phyloP scores from a whole-genome alignment of 37 sponge, comb jelly and placozoan genomes.

The Oopsacas minuta region DNA sequence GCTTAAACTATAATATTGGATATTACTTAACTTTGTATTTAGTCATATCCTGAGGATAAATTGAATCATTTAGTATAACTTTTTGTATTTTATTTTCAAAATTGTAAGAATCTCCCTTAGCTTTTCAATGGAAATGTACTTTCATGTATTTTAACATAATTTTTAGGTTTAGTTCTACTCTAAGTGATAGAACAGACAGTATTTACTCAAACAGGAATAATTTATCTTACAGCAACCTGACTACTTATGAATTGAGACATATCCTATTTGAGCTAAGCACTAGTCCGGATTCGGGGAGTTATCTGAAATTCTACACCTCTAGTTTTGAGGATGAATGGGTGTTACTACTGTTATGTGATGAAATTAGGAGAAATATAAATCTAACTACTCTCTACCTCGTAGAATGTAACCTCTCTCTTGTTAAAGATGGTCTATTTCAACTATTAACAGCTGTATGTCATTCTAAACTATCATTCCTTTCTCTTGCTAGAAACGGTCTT shows the following conservation, averaged over 20 bases:
- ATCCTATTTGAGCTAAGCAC: not conserved
- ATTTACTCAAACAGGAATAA: not conserved
- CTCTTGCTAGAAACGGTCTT: conserved; percentile 1
- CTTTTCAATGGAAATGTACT: no score
- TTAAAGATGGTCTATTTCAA: not conserved
- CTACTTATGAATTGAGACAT: not conserved
- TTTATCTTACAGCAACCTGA: conserved; percentile 1
- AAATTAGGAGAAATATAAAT: not conserved
- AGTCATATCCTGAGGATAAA: no score
- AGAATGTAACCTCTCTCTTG: not conserved
- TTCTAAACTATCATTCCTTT: not conserved
- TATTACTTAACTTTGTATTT: no score
- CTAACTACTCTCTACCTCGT: not conserved
- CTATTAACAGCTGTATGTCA: not conserved
- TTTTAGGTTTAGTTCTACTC: not conserved
- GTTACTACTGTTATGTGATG: not conserved
- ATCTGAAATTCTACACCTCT: not conserved
- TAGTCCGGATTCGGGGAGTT: not conserved
- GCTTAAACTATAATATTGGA: no score
- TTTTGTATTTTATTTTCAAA: no score
- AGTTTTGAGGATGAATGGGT: conserved; percentile 15
- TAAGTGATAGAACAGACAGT: not conserved
- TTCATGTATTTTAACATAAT: no score
- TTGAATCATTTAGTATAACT: no score
- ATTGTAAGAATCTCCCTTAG: no score